A percentile compares a stretch with the other conserved stretches of the same genome.
These are phyloP conservation scores for Formicarius rufipectus DNA, from an alignment of 2,113 vertebrate species.

Conservation along the genomic window DNA sequence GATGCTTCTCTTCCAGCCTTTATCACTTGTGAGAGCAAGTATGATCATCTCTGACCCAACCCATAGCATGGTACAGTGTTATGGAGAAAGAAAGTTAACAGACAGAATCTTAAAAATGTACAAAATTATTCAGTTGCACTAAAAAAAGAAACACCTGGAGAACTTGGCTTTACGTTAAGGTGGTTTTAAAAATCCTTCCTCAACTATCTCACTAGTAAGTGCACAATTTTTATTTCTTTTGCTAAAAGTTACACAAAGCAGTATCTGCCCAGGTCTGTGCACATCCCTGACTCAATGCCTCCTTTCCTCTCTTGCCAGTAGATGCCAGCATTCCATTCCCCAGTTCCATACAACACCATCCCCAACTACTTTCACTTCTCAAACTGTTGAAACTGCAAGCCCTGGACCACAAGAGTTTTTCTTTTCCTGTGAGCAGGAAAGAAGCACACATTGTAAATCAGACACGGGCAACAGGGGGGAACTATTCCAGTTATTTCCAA, in stretches of 20 bases:
- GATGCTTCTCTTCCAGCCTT: not conserved
- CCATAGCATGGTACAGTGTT: not conserved
- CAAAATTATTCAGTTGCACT: not conserved
- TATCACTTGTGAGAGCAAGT: rapidly evolving
- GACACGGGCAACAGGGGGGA: not conserved
- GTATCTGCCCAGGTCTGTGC: not conserved
- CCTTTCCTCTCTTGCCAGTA: not conserved
- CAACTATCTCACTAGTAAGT: not conserved
- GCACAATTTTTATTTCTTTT: not conserved
- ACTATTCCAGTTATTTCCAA: not conserved
- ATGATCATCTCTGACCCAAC: not conserved
- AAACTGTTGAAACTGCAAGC: not conserved
- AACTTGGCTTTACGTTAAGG: not conserved
- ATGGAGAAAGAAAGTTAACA: not conserved
- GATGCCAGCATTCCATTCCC: not conserved
- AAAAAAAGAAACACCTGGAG: not conserved
- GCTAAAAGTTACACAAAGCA: not conserved
- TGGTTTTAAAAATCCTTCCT: not conserved
- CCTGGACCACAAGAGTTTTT: not conserved
- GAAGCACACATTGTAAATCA: not conserved
- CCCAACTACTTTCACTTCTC: not conserved
- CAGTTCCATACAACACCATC: not conserved
- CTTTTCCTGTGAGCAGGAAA: not conserved
- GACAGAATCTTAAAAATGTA: not conserved
- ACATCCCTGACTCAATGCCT: not conserved